Evolutionary conservation across 1,140 invertebrate genomes (phyloP), one percentile per base, ranked within the genome.

Genomic region (Macrostomum lignano): DNA sequence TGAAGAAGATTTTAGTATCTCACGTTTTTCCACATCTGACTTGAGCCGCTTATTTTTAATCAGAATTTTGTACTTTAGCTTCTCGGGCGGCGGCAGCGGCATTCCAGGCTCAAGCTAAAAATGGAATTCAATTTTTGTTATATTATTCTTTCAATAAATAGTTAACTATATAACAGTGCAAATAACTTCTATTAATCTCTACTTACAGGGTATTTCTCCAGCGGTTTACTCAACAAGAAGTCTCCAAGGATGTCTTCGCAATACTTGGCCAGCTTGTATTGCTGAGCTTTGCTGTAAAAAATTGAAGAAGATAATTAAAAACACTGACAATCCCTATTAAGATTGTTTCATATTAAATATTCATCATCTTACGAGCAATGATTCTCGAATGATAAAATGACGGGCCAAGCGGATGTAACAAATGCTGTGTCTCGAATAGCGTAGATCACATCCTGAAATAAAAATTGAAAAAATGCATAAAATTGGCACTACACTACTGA

Each of bases 31-130:
- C 9, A 93, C 79, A 51, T 98, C 91, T 0, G 72, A 70, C 54
- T 86, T 91, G 33, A 98, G 61, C 26, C 86, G 65, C 57, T 93
- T 94, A 49, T 93, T 93, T 58, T 93, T 94, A 36, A 93, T 82
- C 33, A 94, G 76, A 37, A 93, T 91, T 60, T 86, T 91, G 36
- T 74, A 65, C 44, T 71, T 74, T 17, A 93, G 50, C 25, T 70
- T 46, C 5, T 69, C 67, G 0, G 84, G 82, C 17, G 79, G 74
- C 11, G 86, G 86, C 35, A 94, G 56, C 29, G 73, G 66, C 38
- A 68, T 60, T 47, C 74, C 76, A 44, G 64, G 60, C 45, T 72
- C 69, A 41, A 74, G 51, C 70, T 73, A 47, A 20, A 49, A 5
- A 28, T 9, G 9, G 20, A 7, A 30, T 17, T 30, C 20, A 30